Percentiles rank a stretch among this genome's conserved stretches.
Evolutionary conservation across 2,113 vertebrate genomes (phyloP).

Genomic region (Aphelocoma coerulescens): DNA sequence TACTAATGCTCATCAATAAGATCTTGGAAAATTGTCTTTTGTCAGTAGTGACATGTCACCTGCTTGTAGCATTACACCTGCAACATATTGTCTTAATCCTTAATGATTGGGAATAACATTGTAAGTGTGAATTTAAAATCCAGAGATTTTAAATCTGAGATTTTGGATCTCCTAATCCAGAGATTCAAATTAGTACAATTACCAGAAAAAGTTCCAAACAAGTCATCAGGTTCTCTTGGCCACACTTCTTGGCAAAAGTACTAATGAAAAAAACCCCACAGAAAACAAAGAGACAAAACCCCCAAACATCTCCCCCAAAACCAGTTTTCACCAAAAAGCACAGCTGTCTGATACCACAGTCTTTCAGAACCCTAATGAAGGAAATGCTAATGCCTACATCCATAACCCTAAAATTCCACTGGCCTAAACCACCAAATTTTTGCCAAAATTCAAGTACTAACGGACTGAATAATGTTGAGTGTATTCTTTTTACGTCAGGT

Average conservation of each 20-base stretch:
- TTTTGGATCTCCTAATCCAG: neutral
- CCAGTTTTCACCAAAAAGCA: neutral
- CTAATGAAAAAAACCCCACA: neutral
- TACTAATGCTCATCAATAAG: neutral
- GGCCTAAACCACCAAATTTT: neutral
- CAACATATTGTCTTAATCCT: neutral
- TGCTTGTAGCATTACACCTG: neutral
- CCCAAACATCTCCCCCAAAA: neutral
- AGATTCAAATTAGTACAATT: neutral
- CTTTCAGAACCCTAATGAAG: neutral
- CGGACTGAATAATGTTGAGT: neutral
- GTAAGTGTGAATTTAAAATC: neutral
- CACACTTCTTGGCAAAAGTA: neutral
- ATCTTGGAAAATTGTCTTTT: neutral
- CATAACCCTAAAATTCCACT: neutral
- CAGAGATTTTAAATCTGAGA: no score
- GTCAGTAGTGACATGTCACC: neutral
- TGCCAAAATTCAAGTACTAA: neutral
- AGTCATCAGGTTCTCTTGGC: neutral
- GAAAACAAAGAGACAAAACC: neutral
- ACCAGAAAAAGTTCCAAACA: neutral
- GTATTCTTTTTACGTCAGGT: neutral
- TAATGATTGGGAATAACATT: neutral
- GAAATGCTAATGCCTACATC: neutral
- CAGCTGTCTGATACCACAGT: neutral